Base-by-base conservation (phyloP, 2,797 vertebrate species). In the Gobio occitaniae region DNA sequence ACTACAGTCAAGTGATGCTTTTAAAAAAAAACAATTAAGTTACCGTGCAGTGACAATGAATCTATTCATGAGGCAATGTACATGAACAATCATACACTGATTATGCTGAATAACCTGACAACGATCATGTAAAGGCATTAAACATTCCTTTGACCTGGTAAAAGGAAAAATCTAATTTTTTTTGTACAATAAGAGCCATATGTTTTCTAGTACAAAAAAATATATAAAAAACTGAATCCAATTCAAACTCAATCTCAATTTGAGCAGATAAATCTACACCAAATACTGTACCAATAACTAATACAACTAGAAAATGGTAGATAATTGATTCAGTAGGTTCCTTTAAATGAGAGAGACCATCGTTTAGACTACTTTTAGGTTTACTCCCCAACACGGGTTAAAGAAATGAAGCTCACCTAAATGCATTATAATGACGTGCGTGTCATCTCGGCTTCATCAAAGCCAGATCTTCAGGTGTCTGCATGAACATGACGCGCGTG, bases 381-480 rank as follows among this genome's bases (percentile, higher is more conserved):
- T 54, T 7, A 77, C 12, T n/a, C 2, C 25, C 6, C 25, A 29
- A 29, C 29, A 29, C 16, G 6, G 25, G 65, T 68, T 68, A 19
- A 17, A 19, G 17, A 19, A 74, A 32, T 25, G 17, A 29, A 65
- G 77, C 15, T 29, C 41, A 15, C 21, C 38, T 25, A 78, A 44
- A 78, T 78, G 19, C 38, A 61, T 25, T 61, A 44, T 44, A 61
- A 61, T 63, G 59, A 48, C 8, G 16, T 5, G 17, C 13, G 50
- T 5, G 15, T 25, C 41, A 3, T 19, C 59, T 79, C 10, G 3
- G 83, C 82, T 80, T 66, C 21, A 83, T 87, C 82, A 86, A 84
- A 82, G 76, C 82, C 80, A 80, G 77, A 86, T 89, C 84, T 87
- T 68, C 63, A 83, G 25, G 79, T 76, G 84, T 44, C 47, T 75